These are phyloP conservation scores for Scaptomyza cyrtandrae DNA, from an alignment of 2,888 invertebrate species.

Conservation along the genomic window DNA sequence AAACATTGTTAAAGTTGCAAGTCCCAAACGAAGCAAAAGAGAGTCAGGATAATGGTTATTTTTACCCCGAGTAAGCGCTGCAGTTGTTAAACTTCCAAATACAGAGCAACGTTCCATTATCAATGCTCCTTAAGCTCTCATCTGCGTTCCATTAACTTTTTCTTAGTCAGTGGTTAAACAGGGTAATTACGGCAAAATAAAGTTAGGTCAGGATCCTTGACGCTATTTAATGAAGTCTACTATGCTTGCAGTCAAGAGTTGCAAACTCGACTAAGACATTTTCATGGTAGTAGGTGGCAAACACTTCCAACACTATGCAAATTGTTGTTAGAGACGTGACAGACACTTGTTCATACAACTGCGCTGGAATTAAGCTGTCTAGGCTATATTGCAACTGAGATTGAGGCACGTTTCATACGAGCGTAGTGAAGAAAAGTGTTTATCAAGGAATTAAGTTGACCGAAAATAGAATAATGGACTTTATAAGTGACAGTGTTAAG, in stretches of 20 bases:
- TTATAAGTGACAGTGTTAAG: background rate
- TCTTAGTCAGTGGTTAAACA: conserved; percentile 27
- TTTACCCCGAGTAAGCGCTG: conserved; percentile 35
- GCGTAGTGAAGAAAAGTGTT: conserved; percentile 10
- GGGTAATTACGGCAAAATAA: conserved; percentile 47
- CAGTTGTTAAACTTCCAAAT: background rate
- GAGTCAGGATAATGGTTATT: conserved; percentile 22
- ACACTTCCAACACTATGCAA: conserved; percentile 39
- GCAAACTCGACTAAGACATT: background rate
- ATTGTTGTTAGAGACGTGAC: conserved; percentile 48
- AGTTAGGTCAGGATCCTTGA: conserved; percentile 1
- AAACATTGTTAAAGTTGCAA: conserved; percentile 14
- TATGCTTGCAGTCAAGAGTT: conserved; percentile 8
- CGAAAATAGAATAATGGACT: conserved; percentile 9
- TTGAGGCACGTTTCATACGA: conserved; percentile 52
- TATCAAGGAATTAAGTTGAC: conserved; percentile 8
- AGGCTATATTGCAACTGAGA: conserved; percentile 30
- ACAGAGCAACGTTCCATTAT: conserved; percentile 13
- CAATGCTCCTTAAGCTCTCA: conserved; percentile 36
- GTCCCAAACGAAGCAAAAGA: background rate
- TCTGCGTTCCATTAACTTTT: conserved; percentile 43
- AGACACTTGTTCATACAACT: too few species aligned
- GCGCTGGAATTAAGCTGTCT: conserved; percentile 12
- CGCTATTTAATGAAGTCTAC: conserved; percentile 10
- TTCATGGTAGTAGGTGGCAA: background rate